These are phyloP conservation scores for Netelia virgata DNA, from an alignment of 2,888 invertebrate species.

Conservation along the genomic window DNA sequence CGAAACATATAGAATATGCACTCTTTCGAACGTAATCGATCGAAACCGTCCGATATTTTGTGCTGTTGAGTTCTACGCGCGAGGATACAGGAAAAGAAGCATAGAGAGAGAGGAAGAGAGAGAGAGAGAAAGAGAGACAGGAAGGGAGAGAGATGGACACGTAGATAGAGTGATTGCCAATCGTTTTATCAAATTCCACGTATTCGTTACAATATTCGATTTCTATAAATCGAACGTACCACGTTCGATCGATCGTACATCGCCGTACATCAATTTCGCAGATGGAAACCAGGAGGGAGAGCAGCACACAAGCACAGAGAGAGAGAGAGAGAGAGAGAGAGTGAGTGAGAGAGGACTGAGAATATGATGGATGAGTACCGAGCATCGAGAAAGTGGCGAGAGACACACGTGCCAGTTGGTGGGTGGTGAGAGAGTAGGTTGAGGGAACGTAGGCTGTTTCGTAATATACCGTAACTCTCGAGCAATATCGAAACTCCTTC, in stretches of 20 bases:
- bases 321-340: background rate
- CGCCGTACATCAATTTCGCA: conserved; percentile 46
- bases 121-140: too few species aligned
- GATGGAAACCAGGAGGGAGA: conserved; percentile 27
- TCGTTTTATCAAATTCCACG: conserved; percentile 32
- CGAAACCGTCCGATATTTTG: too few species aligned
- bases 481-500: background rate
- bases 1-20: too few species aligned
- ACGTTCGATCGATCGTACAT: conserved; percentile 32
- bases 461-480: background rate
- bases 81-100: too few species aligned
- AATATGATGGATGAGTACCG: conserved; percentile 55
- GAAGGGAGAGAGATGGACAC: background rate
- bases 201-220: conserved; percentile 35
- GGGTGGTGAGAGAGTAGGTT: background rate
- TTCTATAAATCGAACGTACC: conserved; percentile 31
- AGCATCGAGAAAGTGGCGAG: conserved; percentile 47
- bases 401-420: conserved; percentile 22
- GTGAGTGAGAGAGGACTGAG: background rate
- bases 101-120: too few species aligned
- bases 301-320: background rate
- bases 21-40: too few species aligned
- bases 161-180: conserved; percentile 19
- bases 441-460: conserved; percentile 1
- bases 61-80: too few species aligned